A percentile compares a stretch with the other conserved stretches of the same genome.
These are phyloP conservation scores for Drosophila anomelani DNA, from an alignment of 2,888 invertebrate genomes.

Conservation along the genomic window DNA sequence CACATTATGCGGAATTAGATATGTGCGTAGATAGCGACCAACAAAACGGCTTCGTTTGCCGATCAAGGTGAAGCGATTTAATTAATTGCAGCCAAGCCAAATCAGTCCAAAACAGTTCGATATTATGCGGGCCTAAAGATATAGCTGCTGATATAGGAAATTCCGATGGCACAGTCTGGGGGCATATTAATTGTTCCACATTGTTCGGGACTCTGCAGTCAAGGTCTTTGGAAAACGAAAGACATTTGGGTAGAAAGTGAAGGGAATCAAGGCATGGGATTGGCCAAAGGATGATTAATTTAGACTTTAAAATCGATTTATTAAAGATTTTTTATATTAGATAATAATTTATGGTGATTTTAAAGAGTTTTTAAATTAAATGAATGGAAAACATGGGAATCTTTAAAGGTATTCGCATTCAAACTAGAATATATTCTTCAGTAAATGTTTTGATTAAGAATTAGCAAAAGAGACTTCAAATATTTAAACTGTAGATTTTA, in stretches of 20 bases:
- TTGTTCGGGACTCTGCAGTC: conserved; percentile 26
- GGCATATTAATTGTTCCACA: conserved; percentile 39
- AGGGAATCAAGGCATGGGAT: conserved; percentile 10
- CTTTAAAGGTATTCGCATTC: neutral
- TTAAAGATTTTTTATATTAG: neutral
- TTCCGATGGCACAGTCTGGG: conserved; percentile 33
- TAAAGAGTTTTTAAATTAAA: too few species aligned
- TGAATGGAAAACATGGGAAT: neutral
- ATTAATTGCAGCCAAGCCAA: conserved; percentile 55
- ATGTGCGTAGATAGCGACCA: conserved; percentile 67
- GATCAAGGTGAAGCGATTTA: conserved; percentile 68
- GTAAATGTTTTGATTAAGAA: neutral
- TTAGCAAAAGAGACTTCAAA: too few species aligned
- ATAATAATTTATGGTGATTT: neutral
- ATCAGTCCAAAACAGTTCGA: conserved; percentile 26
- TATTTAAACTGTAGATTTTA: too few species aligned
- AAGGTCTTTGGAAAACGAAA: conserved; percentile 39
- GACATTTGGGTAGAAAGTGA: conserved; percentile 38
- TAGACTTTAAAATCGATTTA: neutral
- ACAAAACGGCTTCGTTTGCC: conserved; percentile 50
- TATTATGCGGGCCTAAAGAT: conserved; percentile 41
- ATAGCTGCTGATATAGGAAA: conserved; percentile 25
- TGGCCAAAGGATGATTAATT: conserved; percentile 13
- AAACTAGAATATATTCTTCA: too few species aligned
- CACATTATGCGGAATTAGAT: conserved; percentile 65